Percentiles rank a stretch among this genome's conserved stretches.
Conservation (phyloP, 2,113 vertebrate genomes). For the Meleagris gallopavo region DNA sequence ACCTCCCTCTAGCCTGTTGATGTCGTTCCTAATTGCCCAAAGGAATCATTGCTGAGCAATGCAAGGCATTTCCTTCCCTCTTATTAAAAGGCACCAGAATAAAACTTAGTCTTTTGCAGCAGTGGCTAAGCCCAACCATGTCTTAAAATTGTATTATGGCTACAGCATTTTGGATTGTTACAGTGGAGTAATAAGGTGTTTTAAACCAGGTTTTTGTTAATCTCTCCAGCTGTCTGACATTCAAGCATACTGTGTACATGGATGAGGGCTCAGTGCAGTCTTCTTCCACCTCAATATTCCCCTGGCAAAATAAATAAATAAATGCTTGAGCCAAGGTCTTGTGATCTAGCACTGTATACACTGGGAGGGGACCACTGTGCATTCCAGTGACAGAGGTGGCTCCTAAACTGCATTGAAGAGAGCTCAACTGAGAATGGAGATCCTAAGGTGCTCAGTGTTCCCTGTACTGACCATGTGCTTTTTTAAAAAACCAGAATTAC, state of each 20-base stretch:
- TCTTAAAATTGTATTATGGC: not conserved
- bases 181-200: not conserved
- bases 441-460: not conserved
- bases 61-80: conserved; percentile 71
- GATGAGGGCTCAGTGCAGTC: not conserved
- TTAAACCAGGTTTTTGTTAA: conserved; percentile 2
- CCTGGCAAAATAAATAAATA: not conserved
- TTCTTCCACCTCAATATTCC: not conserved
- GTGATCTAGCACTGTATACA: not conserved
- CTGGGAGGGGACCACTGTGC: not conserved
- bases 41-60: conserved; percentile 66
- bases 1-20: conserved; percentile 55
- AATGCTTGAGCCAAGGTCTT: not conserved
- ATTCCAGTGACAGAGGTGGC: not conserved
- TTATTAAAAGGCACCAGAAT: conserved; percentile 69
- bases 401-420: not conserved
- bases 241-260: not conserved
- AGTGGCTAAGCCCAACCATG: not conserved
- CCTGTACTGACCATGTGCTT: not conserved
- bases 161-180: conserved; percentile 1
- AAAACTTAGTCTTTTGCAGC: conserved; percentile 45
- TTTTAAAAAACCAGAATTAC: not conserved
- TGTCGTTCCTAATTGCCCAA: conserved; percentile 62
- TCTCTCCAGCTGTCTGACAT: not conserved
- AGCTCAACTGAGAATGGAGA: not conserved